These are phyloP conservation scores for Sminthurides bifidus DNA, from an alignment of 1,140 invertebrate genomes.

Conservation along the genomic window DNA sequence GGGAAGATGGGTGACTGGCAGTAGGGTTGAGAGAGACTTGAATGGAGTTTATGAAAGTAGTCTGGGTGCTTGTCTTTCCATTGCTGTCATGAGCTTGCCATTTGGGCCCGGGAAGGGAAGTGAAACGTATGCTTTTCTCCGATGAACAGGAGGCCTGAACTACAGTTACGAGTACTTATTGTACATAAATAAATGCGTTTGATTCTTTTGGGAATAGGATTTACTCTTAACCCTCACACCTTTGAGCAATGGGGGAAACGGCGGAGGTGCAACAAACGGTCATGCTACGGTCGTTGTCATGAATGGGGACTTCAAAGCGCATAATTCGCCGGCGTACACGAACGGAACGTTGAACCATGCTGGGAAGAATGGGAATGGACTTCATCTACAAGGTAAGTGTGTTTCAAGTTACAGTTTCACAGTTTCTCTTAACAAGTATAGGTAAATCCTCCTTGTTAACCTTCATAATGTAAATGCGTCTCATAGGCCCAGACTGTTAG, in stretches of 20 bases:
- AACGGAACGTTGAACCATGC: slow-evolving; percentile 16
- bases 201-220: slow-evolving; percentile 15
- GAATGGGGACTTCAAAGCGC: slow-evolving; percentile 26
- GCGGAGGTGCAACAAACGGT: slow-evolving; percentile 1
- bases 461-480: too few species aligned
- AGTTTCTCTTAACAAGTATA: background rate
- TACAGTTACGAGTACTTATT: too few species aligned
- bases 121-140: too few species aligned
- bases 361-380: slow-evolving; percentile 24
- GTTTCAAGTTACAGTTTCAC: background rate
- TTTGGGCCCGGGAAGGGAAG: too few species aligned
- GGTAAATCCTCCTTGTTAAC: too few species aligned
- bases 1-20: too few species aligned
- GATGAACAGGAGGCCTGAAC: too few species aligned
- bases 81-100: too few species aligned
- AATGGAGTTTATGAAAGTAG: too few species aligned
- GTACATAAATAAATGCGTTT: background rate
- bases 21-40: too few species aligned
- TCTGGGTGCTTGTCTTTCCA: too few species aligned
- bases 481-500: too few species aligned
- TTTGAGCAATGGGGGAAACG: slow-evolving; percentile 16
- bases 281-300: slow-evolving; percentile 13
- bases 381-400: slow-evolving; percentile 23
- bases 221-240: slow-evolving; percentile 26
- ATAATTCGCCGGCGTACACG: slow-evolving; percentile 20